phyloP scores from a whole-genome alignment of 2,797 vertebrate species.

The Xenopus petersii region DNA sequence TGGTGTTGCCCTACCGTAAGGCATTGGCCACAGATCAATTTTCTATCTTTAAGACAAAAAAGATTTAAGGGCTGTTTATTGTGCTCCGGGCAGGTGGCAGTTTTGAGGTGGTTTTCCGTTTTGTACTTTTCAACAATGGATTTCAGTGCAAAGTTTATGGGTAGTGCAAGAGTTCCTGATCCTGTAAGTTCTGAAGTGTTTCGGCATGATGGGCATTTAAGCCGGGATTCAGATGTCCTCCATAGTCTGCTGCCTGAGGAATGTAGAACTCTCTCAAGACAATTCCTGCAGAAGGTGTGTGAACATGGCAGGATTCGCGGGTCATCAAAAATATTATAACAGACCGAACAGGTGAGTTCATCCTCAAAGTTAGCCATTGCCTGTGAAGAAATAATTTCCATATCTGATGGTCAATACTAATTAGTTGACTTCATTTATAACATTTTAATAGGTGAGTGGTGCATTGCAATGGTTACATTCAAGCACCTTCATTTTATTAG shows the following conservation, averaged over 20 bases:
- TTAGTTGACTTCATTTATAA: no score
- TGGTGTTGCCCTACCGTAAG: slow-evolving; percentile 82
- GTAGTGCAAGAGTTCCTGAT: slow-evolving; percentile 72
- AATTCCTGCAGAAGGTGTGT: slow-evolving; percentile 86
- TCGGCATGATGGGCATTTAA: slow-evolving; percentile 88
- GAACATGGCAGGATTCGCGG: slow-evolving; percentile 90
- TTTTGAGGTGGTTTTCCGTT: slow-evolving; percentile 62
- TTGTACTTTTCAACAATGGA: slow-evolving; percentile 89
- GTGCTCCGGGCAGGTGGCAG: slow-evolving; percentile 76
- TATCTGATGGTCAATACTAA: no score
- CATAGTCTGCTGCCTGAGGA: slow-evolving; percentile 71
- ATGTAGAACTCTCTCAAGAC: slow-evolving; percentile 79
- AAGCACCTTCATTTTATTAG: no score
- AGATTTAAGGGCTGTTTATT: slow-evolving; percentile 81
- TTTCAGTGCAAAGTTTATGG: slow-evolving; percentile 80
- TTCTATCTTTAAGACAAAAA: slow-evolving; percentile 81
- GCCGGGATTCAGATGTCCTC: slow-evolving; percentile 72
- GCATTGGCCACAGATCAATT: slow-evolving; percentile 85
- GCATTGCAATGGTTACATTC: no score
- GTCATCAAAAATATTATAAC: slow-evolving; percentile 82
- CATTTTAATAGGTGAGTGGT: no score
- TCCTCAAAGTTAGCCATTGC: slow-evolving; percentile 85
- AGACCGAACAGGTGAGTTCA: slow-evolving; percentile 86
- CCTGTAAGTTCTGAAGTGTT: slow-evolving; percentile 74
- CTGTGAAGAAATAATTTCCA: slow-evolving; percentile 37